Percentiles rank a stretch among this genome's conserved stretches.
These are phyloP conservation scores for Mugil cephalus DNA, from an alignment of 2,113 vertebrate species.

Conservation along the genomic window DNA sequence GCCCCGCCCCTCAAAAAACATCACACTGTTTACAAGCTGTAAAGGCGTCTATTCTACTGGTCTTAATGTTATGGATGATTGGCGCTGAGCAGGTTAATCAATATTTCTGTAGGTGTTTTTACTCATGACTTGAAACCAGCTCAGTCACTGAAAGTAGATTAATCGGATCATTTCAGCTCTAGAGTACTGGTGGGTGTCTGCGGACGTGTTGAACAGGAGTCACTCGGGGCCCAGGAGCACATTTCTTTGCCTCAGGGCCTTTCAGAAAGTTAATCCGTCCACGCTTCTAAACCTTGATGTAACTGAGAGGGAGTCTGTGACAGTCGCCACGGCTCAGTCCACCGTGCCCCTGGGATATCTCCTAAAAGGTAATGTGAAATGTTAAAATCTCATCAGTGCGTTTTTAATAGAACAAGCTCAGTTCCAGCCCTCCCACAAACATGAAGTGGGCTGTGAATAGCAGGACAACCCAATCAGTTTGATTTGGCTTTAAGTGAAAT, in stretches of 20 bases:
- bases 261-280: neutral
- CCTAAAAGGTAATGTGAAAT: slow-evolving; percentile 13
- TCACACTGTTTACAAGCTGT: too few relatives aligned
- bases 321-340: slow-evolving; percentile 1
- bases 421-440: slow-evolving; percentile 12
- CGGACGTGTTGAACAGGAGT: neutral
- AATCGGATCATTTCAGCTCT: neutral
- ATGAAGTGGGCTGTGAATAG: slow-evolving; percentile 28
- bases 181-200: neutral
- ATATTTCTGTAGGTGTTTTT: too few relatives aligned
- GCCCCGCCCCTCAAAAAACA: too few relatives aligned
- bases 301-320: slow-evolving; percentile 10
- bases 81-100: too few relatives aligned
- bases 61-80: too few relatives aligned
- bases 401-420: slow-evolving; percentile 28
- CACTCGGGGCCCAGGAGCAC: neutral
- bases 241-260: neutral
- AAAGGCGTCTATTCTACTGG: too few relatives aligned
- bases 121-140: too few relatives aligned
- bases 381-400: slow-evolving; percentile 19
- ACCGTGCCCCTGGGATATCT: neutral
- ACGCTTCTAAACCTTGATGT: neutral
- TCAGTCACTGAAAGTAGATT: neutral
- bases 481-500: slow-evolving; percentile 38
- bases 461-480: slow-evolving; percentile 12